Conservation (phyloP, 2,113 vertebrate species). For the Orientallactaga bullata region DNA sequence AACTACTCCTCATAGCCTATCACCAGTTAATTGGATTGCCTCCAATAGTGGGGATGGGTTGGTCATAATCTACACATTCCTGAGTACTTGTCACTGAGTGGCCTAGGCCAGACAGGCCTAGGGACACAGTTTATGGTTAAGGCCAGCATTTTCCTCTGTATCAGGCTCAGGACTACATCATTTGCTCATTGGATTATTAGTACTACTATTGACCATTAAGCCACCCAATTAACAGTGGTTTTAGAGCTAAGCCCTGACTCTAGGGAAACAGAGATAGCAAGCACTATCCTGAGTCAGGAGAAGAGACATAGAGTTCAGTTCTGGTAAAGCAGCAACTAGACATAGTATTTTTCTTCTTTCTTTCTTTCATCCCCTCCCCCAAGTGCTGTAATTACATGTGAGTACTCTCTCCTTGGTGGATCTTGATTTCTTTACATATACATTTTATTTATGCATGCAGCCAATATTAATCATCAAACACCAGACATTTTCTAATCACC, state of each 20-base stretch:
- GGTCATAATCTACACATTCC: background rate
- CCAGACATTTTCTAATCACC: background rate
- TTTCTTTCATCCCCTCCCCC: background rate
- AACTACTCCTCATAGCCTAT: background rate
- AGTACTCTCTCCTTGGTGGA: background rate
- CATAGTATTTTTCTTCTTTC: background rate
- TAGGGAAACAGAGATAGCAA: background rate
- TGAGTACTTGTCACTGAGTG: background rate
- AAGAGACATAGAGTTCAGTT: background rate
- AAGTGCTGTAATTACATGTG: background rate
- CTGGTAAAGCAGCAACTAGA: background rate
- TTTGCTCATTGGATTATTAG: background rate
- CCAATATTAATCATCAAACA: background rate
- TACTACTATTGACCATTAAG: background rate
- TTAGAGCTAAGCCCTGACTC: background rate
- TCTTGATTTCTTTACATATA: background rate
- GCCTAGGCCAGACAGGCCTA: background rate
- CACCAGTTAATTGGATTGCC: background rate
- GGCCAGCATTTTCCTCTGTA: background rate
- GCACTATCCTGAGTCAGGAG: background rate
- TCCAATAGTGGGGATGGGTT: background rate
- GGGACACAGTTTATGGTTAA: background rate
- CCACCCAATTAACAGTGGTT: background rate
- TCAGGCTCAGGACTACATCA: background rate
- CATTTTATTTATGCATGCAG: slow-evolving; percentile 4